phyloP scores from a whole-genome alignment of 1,140 invertebrate genomes.

The Bombus sylvicola region DNA sequence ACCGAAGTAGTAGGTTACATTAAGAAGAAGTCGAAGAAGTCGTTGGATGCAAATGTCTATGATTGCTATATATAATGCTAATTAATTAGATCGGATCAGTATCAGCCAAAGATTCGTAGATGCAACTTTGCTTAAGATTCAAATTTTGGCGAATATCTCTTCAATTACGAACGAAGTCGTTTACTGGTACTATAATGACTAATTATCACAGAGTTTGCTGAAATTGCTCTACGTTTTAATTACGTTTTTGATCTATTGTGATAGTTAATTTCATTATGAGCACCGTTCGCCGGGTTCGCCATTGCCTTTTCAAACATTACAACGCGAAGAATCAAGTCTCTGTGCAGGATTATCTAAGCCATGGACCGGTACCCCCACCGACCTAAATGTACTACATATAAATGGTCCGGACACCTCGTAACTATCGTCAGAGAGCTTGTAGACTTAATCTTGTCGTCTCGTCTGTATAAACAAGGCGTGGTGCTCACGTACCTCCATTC shows the following conservation, averaged over 20 bases:
- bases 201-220: background rate
- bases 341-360: conserved; percentile 63
- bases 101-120: too few relatives aligned
- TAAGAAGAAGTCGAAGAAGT: too few relatives aligned
- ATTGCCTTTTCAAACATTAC: background rate
- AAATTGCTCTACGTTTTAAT: background rate
- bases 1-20: background rate
- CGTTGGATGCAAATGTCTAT: too few relatives aligned
- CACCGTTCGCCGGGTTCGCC: background rate
- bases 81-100: too few relatives aligned
- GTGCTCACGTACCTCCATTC: background rate
- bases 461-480: background rate
- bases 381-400: conserved; percentile 81
- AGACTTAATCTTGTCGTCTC: conserved; percentile 59
- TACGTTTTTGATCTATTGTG: background rate
- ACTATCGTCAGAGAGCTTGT: conserved; percentile 77
- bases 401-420: conserved; percentile 80
- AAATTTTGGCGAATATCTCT: too few relatives aligned
- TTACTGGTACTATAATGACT: background rate
- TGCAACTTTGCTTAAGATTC: too few relatives aligned
- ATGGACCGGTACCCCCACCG: conserved; percentile 79
- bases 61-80: too few relatives aligned
- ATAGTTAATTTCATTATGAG: background rate
- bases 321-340: conserved; percentile 51
- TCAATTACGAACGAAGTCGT: too few relatives aligned